A percentile compares a stretch with the other conserved stretches of the same genome.
Conservation (phyloP, 2,797 vertebrate species). For the Sebastes vulpes region DNA sequence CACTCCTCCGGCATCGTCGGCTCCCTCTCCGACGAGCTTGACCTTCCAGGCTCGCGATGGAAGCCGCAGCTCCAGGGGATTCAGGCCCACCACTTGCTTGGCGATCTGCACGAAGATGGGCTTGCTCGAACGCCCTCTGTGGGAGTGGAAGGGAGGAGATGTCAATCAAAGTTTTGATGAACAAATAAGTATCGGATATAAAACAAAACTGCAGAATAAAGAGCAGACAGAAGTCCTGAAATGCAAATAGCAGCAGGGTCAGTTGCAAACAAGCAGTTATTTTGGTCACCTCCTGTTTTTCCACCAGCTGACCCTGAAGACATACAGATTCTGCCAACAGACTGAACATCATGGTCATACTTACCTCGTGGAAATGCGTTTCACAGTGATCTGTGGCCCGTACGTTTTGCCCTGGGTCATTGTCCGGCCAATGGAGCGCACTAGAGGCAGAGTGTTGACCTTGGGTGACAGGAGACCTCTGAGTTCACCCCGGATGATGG, state of each 20-base stretch:
- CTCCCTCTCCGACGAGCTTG: slow-evolving; percentile 89
- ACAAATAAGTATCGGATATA: neutral
- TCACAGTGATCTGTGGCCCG: slow-evolving; percentile 89
- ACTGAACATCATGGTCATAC: neutral
- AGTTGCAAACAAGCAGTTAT: slow-evolving; percentile 1
- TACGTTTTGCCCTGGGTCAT: slow-evolving; percentile 91
- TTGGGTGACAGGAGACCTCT: slow-evolving; percentile 88
- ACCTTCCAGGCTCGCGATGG: slow-evolving; percentile 90
- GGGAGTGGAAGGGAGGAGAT: neutral
- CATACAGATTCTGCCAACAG: neutral
- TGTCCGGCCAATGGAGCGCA: slow-evolving; percentile 87
- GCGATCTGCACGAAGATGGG: slow-evolving; percentile 90
- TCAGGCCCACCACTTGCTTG: slow-evolving; percentile 88
- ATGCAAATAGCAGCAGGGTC: neutral
- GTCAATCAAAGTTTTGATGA: neutral
- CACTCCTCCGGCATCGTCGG: slow-evolving; percentile 88
- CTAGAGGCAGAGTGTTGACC: slow-evolving; percentile 88
- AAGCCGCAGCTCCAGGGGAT: slow-evolving; percentile 87
- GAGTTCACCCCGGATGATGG: slow-evolving; percentile 87
- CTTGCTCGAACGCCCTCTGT: slow-evolving; percentile 88
- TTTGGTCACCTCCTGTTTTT: neutral
- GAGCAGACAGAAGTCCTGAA: neutral
- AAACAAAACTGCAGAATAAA: neutral
- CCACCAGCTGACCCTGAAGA: neutral
- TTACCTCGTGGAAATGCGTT: slow-evolving; percentile 86